These are phyloP conservation scores for Eristalis intricaria DNA, from an alignment of 2,888 invertebrate species.

Conservation along the genomic window DNA sequence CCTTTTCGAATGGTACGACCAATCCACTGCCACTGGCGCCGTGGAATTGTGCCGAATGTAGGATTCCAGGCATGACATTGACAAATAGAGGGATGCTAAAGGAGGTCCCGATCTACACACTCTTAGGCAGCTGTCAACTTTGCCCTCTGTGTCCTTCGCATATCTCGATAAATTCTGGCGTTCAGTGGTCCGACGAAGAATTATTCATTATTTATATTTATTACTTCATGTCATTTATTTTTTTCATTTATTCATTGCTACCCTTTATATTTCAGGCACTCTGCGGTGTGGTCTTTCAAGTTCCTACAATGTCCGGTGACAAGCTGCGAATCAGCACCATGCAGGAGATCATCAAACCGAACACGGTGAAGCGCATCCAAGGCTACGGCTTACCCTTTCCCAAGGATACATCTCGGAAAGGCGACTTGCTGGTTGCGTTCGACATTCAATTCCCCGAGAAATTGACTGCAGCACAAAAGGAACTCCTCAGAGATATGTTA, in stretches of 20 bases:
- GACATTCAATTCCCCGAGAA: constrained; percentile 97
- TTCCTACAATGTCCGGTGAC: constrained; percentile 94
- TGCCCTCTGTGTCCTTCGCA: no score
- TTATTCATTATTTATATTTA: neutral
- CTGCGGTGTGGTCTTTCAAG: constrained; percentile 94
- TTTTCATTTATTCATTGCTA: neutral
- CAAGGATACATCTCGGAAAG: constrained; percentile 94
- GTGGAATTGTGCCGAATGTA: no score
- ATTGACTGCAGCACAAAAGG: constrained; percentile 90
- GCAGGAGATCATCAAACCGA: constrained; percentile 94
- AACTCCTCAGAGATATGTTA: constrained; percentile 93
- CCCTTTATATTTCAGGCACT: constrained; percentile 87
- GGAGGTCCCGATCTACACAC: no score
- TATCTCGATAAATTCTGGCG: no score
- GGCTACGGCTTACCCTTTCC: constrained; percentile 96
- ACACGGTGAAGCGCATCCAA: constrained; percentile 93
- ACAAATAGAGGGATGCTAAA: no score
- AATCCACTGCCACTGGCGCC: no score
- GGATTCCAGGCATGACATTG: no score
- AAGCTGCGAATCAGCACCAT: constrained; percentile 91
- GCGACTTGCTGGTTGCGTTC: constrained; percentile 96
- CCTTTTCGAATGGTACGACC: no score
- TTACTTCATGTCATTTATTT: neutral
- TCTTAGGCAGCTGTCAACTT: no score
- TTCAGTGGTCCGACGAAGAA: no score